A percentile compares a stretch with the other conserved stretches of the same genome.
Conservation (phyloP, 2,113 vertebrate species). For the Myotis davidii region DNA sequence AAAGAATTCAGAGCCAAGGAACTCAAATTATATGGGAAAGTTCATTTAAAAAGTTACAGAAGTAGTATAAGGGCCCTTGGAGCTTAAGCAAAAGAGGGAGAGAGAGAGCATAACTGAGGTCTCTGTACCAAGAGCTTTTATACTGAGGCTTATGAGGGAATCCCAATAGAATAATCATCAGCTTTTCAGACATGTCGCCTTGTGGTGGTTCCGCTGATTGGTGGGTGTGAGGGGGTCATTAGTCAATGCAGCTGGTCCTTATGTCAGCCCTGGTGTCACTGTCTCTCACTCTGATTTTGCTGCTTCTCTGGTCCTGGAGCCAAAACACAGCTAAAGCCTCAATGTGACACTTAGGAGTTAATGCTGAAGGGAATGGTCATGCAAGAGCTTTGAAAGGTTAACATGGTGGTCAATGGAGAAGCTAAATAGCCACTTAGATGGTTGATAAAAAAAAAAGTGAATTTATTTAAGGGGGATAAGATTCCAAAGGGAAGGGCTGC, state of each 20-base stretch:
- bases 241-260: not conserved
- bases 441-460: no score
- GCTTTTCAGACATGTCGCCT: not conserved
- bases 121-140: not conserved
- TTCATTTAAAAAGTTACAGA: not conserved
- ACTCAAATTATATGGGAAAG: not conserved
- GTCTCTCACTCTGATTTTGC: not conserved
- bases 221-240: not conserved
- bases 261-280: not conserved
- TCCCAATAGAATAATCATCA: not conserved
- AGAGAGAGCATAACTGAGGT: not conserved
- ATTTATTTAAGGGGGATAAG: no score
- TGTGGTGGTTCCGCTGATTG: not conserved
- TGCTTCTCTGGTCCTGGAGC: not conserved
- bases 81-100: not conserved
- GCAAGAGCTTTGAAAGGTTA: no score
- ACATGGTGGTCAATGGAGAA: no score
- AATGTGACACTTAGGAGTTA: no score
- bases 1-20: not conserved
- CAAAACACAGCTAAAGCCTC: not conserved
- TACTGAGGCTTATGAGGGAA: not conserved
- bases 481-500: no score
- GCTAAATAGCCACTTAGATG: no score
- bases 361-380: no score
- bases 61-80: not conserved